A percentile compares a stretch with the other conserved stretches of the same genome.
phyloP scores from a whole-genome alignment of 2,113 vertebrate genomes.

The Ailuropoda melanoleuca region DNA sequence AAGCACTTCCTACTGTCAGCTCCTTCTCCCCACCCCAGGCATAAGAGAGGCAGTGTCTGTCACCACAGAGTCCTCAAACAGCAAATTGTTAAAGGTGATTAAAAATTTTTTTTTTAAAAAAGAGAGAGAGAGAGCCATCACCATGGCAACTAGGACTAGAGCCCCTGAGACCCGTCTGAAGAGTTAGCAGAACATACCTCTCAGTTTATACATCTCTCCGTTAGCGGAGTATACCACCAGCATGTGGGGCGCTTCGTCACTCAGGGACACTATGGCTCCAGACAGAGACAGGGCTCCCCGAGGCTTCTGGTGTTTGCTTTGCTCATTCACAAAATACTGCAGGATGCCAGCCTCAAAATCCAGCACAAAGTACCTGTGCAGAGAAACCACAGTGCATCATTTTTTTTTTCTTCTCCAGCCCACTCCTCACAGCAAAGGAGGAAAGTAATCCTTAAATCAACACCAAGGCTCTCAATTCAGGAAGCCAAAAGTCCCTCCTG shows the following conservation, averaged over 20 bases:
- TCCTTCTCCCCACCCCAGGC: not conserved
- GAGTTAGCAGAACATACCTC: conserved; percentile 86
- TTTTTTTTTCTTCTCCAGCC: not conserved
- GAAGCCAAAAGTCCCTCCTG: not conserved
- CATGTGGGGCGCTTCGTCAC: conserved; percentile 96
- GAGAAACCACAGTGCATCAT: conserved; percentile 16
- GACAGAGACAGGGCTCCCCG: conserved; percentile 92
- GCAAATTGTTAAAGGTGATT: not conserved
- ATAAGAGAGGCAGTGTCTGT: not conserved
- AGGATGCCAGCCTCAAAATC: conserved; percentile 93
- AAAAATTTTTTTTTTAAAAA: not conserved
- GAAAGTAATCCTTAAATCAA: accelerated
- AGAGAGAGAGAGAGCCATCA: not conserved
- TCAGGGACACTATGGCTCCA: conserved; percentile 91
- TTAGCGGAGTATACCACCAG: conserved; percentile 92
- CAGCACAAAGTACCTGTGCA: conserved; percentile 91
- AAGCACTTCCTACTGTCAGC: not conserved
- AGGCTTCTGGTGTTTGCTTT: conserved; percentile 94
- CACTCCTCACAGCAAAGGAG: not conserved
- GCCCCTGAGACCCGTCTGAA: not conserved
- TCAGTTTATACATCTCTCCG: conserved; percentile 95
- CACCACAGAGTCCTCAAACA: not conserved
- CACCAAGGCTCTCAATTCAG: not conserved
- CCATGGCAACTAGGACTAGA: not conserved
- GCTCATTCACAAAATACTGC: conserved; percentile 96